These are phyloP conservation scores for Sus cebifrons DNA, from an alignment of 2,797 vertebrate genomes.

Conservation along the genomic window DNA sequence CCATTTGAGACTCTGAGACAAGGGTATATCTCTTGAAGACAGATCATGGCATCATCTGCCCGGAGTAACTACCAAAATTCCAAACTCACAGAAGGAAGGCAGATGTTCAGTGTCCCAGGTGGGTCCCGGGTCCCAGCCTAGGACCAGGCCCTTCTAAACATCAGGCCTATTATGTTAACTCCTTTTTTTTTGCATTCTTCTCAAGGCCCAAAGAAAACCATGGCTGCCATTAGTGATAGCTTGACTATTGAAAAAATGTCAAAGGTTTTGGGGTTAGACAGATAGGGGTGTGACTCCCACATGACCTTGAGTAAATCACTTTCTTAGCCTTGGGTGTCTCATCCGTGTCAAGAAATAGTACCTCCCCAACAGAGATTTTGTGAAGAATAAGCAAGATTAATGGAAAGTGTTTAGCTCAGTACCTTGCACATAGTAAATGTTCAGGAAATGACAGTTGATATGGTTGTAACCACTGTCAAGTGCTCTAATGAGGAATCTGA, in stretches of 20 bases:
- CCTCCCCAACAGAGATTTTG: neutral
- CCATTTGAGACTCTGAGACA: neutral
- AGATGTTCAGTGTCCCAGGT: neutral
- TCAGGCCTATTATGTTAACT: neutral
- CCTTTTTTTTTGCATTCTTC: neutral
- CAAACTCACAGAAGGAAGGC: conserved; percentile 15
- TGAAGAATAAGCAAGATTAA: conserved; percentile 32
- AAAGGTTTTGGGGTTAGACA: conserved; percentile 21
- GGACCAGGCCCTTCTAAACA: neutral
- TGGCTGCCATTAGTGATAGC: neutral
- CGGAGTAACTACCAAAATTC: conserved; percentile 2
- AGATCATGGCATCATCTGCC: neutral
- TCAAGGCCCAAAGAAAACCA: neutral
- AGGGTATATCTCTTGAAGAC: neutral
- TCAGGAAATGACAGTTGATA: neutral
- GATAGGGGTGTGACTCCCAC: neutral
- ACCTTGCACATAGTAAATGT: neutral
- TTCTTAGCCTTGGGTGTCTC: conserved; percentile 12
- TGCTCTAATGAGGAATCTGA: neutral
- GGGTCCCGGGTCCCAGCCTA: neutral
- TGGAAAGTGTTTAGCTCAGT: neutral
- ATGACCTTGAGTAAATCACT: neutral
- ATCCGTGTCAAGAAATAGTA: neutral
- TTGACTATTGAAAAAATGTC: conserved; percentile 34
- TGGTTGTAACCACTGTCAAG: neutral